A percentile compares a stretch with the other conserved stretches of the same genome.
phyloP scores from a whole-genome alignment of 2,113 vertebrate species.

The Mastomys natalensis region DNA sequence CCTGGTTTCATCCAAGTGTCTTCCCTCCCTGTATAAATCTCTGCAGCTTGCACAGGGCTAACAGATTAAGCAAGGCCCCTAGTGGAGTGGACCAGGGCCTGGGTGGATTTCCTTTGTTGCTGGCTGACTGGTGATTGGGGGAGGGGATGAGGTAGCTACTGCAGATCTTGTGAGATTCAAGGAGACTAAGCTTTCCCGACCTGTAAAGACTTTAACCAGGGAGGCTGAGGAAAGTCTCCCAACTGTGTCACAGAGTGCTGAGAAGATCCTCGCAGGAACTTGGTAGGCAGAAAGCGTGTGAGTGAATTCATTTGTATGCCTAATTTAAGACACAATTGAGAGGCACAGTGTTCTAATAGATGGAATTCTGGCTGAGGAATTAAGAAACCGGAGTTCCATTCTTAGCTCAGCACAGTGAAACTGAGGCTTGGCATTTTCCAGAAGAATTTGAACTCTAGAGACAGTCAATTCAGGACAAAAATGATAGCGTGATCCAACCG shows the following conservation, averaged over 20 bases:
- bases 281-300: conserved; percentile 79
- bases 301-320: conserved; percentile 82
- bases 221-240: conserved; percentile 78
- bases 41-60: neutral
- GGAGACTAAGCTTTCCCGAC: conserved; percentile 61
- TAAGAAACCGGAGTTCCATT: conserved; percentile 78
- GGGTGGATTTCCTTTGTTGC: conserved; percentile 55
- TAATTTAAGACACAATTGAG: conserved; percentile 83
- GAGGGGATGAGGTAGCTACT: rapidly evolving
- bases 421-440: conserved; percentile 65
- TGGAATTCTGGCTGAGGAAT: conserved; percentile 76
- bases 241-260: conserved; percentile 57
- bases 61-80: neutral
- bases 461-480: conserved; percentile 76
- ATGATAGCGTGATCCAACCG: conserved; percentile 64
- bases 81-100: neutral
- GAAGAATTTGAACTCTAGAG: conserved; percentile 71
- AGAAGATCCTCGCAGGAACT: conserved; percentile 76
- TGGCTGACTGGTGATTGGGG: neutral
- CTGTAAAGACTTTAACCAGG: conserved; percentile 69
- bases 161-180: conserved; percentile 56
- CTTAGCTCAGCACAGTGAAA: conserved; percentile 72
- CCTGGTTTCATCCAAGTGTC: neutral
- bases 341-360: conserved; percentile 83
- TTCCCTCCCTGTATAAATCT: conserved; percentile 33